Evolutionary conservation across 2,797 vertebrate genomes (phyloP), one percentile per base, ranked within the genome.

Genomic region (Falco berigora): DNA sequence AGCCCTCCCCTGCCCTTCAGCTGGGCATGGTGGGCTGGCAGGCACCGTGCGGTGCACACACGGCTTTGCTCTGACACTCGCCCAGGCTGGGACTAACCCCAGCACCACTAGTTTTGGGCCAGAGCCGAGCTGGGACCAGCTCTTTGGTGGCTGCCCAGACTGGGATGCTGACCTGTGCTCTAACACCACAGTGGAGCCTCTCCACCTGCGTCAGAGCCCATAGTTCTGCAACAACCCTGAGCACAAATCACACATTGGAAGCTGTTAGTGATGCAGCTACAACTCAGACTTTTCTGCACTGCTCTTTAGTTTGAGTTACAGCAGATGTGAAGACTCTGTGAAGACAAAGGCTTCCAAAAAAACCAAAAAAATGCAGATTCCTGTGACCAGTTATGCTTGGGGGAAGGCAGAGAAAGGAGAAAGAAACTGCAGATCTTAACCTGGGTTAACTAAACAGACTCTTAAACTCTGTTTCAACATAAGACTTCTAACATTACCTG

Each of bases 401-500:
- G 53, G 55, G 25, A 83, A 91, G 32, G 75, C 52, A 88, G 62
- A 85, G 83, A 78, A 90, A 90, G 86, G 12, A 1, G 67, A 84
- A 42, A 93, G 81, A 79, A 94, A 94, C 53, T 61, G 81, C 89
- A 96, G 92, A 94, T 88, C 55, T 94, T 92, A 83, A 95, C 92
- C 95, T 68, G 67, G 89, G 94, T 92, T 94, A 97, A 96, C 91
- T 67, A 95, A 96, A 96, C 91, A 95, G 69, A 58, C 73, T 79
- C 79, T 46, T 71, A 90, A 66, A 78, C 34, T 91, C 81, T 62
- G 24, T 81, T 85, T 75, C 90, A 89, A 38, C 90, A 79, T 27
- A 55, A 95, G 61, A 59, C 95, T 95, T 96, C 94, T 96, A 96
- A 82, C 75, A 12, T 96, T 94, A 96, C 92, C 75, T 94, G 80